Base-by-base conservation (phyloP, 2,888 invertebrate species). In the Ctena decussata region DNA sequence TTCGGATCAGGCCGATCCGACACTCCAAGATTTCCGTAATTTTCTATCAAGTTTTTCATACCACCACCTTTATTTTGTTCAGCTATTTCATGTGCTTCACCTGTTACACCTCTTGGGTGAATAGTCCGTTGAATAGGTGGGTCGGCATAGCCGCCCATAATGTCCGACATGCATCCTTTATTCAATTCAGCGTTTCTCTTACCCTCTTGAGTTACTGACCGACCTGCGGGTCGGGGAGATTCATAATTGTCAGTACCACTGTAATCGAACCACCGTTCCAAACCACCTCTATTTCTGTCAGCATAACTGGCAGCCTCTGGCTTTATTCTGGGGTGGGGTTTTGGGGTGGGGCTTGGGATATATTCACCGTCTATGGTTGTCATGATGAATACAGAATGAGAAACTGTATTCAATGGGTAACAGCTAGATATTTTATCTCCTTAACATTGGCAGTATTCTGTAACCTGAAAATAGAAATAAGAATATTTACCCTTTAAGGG, bases 121-220 rank as follows among this genome's bases (percentile, higher is more conserved):
- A 93, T 44, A 21, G 70, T 82, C 37, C 91, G 84, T 41, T 91
- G 76, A 11, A 85, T n/a, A 0, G 92, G 90, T 2, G 93, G 93
- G 77, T 93, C 92, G 8, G 92, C 91, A 77, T 94, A 93, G 0
- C 94, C 94, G 5, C 91, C 92, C 92, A 94, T 91, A 41, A 93
- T 91, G 27, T 91, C 91, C 8, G 84, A 82, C 93, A 94, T 93
- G 39, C 87, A 88, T 12, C 94, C 94, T 74, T 93, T 92, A 84
- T 93, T 94, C 24, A 84, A 75, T 24, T 91, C 90, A 0, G 92
- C 92, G 53, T 91, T 92, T 72, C 84, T 86, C 12, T 85, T 80
- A 0, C 91, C 93, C 39, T 93, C 93, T 24, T 81, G 89, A 8
- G 92, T 89, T 0, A 89, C 87, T 1, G 87, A 60, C 21, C 93